Evolutionary conservation across 2,888 invertebrate species (phyloP).

Genomic region (Euzetes globulus): DNA sequence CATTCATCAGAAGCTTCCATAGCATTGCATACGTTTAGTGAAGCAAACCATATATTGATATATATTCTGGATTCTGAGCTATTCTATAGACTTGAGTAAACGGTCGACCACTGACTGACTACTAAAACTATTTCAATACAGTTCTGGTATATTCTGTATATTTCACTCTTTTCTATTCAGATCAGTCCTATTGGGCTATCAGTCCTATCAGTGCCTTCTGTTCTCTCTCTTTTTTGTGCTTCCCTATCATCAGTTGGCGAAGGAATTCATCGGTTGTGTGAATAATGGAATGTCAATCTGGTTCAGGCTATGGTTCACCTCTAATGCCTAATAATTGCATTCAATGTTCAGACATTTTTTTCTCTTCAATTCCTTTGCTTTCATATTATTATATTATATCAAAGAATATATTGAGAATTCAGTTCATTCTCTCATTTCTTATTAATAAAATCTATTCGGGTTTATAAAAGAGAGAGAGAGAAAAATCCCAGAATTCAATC

Average conservation of each 20-base stretch:
- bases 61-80: not conserved
- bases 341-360: not conserved
- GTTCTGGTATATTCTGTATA: not conserved
- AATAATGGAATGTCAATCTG: slow-evolving; percentile 23
- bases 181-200: not conserved
- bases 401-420: slow-evolving; percentile 8
- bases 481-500: not conserved
- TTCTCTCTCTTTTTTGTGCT: not conserved
- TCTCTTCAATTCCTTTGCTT: not conserved
- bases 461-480: not conserved
- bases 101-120: not conserved
- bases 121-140: not conserved
- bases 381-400: not conserved
- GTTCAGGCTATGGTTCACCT: slow-evolving; percentile 17
- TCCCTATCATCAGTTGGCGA: not conserved
- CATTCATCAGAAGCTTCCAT: slow-evolving; percentile 3
- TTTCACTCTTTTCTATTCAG: not conserved
- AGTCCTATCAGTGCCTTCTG: not conserved
- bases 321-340: slow-evolving; percentile 28
- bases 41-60: slow-evolving; percentile 22
- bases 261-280: slow-evolving; percentile 24
- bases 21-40: slow-evolving; percentile 20
- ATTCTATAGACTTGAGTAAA: too few species aligned
- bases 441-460: not conserved
- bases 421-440: slow-evolving; percentile 10